phyloP scores from a whole-genome alignment of 2,113 vertebrate genomes.

The Rutilus rutilus region DNA sequence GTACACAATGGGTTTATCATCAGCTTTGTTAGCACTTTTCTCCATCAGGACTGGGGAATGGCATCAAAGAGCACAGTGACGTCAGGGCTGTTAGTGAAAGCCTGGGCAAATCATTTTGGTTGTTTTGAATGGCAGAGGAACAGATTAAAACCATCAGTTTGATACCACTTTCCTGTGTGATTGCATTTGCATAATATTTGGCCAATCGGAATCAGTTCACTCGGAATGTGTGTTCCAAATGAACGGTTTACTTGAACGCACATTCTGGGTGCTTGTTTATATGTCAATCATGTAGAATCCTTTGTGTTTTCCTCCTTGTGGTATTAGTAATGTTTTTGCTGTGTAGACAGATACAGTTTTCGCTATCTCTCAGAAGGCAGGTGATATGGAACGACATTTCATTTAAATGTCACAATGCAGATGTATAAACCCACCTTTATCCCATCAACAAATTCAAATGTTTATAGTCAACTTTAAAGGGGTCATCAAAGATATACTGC shows the following conservation, averaged over 20 bases:
- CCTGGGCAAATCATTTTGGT: background rate
- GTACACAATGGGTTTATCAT: background rate
- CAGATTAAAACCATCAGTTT: background rate
- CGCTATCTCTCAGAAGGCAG: background rate
- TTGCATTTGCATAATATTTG: background rate
- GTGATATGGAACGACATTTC: background rate
- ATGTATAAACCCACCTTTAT: background rate
- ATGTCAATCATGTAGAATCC: background rate
- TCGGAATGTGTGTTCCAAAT: background rate
- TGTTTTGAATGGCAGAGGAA: constrained; percentile 14
- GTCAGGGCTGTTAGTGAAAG: constrained; percentile 10
- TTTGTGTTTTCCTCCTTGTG: background rate
- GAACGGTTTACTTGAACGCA: background rate
- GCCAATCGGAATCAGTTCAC: background rate
- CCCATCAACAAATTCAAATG: background rate
- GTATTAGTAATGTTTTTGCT: background rate
- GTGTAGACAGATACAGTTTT: background rate
- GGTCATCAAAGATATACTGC: too few species aligned
- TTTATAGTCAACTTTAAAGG: too few species aligned
- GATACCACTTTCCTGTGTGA: background rate
- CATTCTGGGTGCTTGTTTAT: background rate
- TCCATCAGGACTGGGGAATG: background rate
- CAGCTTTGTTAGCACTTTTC: constrained; percentile 19
- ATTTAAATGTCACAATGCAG: background rate
- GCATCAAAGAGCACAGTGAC: constrained; percentile 14